Percentiles rank a stretch among this genome's conserved stretches.
phyloP scores from a whole-genome alignment of 2,113 vertebrate species.

The Notiomystis cincta region DNA sequence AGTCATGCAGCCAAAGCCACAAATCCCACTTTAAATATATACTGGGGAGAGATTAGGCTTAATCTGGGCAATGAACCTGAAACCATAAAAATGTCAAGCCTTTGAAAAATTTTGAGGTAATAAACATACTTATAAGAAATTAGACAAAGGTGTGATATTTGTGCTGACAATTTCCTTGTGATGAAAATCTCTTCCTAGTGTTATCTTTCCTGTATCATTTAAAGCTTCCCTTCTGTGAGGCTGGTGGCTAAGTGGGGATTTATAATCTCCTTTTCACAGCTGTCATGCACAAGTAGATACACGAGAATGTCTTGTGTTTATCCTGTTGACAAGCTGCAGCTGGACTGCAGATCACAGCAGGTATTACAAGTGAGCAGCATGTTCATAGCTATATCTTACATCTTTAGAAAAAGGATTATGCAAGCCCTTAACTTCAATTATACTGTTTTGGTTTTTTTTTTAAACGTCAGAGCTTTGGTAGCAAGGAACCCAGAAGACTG shows the following conservation, averaged over 20 bases:
- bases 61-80: not conserved
- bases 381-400: not conserved
- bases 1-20: not conserved
- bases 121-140: not conserved
- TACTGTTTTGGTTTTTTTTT: not conserved
- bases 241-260: not conserved
- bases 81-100: not conserved
- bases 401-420: constrained; percentile 19
- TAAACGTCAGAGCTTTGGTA: not conserved
- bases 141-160: not conserved
- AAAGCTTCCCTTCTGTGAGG: not conserved
- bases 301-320: not conserved
- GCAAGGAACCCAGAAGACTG: not conserved
- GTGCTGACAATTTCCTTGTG: not conserved
- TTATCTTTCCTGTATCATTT: not conserved
- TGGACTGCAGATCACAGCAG: constrained; percentile 20
- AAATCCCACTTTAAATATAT: constrained; percentile 14
- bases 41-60: not conserved
- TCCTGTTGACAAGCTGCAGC: not conserved
- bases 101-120: not conserved
- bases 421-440: not conserved
- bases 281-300: not conserved
- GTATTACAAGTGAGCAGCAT: not conserved
- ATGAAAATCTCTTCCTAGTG: not conserved
- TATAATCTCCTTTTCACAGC: constrained; percentile 21